A percentile compares a stretch with the other conserved stretches of the same genome.
phyloP scores from a whole-genome alignment of 2,113 vertebrate species.

The human (Homo sapiens) region GRCh38 chr2:228918501-228919000 shows the following conservation, averaged over 20 bases:
- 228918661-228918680: not conserved
- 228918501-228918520: not conserved
- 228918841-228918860: conserved; percentile 23
- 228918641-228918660: not conserved
- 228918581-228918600: not conserved
- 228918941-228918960: conserved; percentile 72
- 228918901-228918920: conserved; percentile 56
- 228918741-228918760: conserved; percentile 56
- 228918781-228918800: not conserved
- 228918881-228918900: conserved; percentile 57
- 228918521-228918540: not conserved
- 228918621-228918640: not conserved
- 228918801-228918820: not conserved
- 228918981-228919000: conserved; percentile 80
- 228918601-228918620: not conserved
- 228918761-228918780: conserved; percentile 45
- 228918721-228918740: not conserved
- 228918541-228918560: not conserved
- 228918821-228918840: not conserved
- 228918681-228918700: not conserved
- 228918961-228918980: conserved; percentile 78
- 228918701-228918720: conserved; percentile 20
- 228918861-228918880: conserved; percentile 34
- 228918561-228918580: not conserved
- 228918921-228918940: conserved; percentile 58